Base-by-base conservation (phyloP, 2,113 vertebrate species). In the Grantiella picta region DNA sequence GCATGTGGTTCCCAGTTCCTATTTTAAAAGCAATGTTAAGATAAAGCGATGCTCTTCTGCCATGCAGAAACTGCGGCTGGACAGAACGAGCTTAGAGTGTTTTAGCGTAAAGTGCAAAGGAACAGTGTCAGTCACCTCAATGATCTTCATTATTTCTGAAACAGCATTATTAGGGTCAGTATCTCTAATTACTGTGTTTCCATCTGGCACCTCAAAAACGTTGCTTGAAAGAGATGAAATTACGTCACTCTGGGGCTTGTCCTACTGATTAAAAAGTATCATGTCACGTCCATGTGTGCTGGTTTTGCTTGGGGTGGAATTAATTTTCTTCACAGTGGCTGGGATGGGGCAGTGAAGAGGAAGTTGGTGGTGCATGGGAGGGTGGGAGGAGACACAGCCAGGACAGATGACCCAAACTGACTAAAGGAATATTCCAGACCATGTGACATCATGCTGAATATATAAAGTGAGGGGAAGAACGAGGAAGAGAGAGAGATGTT, bases 1-100 rank as follows among this genome's bases (percentile, higher is more conserved):
- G 66, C 38, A 59, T 63, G 27, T 28, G 45, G n/a, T 77, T 88
- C 50, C 29, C 25, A 59, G 76, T 78, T 91, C 75, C 75, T 90
- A 65, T 94, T 90, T 94, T 93, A 80, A 92, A 82, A 90, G 71
- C 53, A 85, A 33, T 65, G 42, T 82, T 88, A 93, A 92, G 66
- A 90, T 82, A 77, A 80, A 92, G n/a, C 0, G 0, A 50, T 80
- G 28, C 23, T 86, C 40, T 77, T 94, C 80, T 81, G 59, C 64
- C 68, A 83, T 70, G 60, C 42, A 80, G 82, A 90, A 82, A 36
- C 9, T 36, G 53, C 1, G 5, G 53, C 82, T 60, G 63, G 70
- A 69, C 42, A 65, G 88, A 91, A 73, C 21, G 33, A 92, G 61
- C 36, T 5, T 15, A 35, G 49, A 53, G 13, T 42, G 44, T 57